A percentile compares a stretch with the other conserved stretches of the same genome.
phyloP scores from a whole-genome alignment of 30 jellyfish, hydroid and myxozoan species.

The Nemopilema nomurai region DNA sequence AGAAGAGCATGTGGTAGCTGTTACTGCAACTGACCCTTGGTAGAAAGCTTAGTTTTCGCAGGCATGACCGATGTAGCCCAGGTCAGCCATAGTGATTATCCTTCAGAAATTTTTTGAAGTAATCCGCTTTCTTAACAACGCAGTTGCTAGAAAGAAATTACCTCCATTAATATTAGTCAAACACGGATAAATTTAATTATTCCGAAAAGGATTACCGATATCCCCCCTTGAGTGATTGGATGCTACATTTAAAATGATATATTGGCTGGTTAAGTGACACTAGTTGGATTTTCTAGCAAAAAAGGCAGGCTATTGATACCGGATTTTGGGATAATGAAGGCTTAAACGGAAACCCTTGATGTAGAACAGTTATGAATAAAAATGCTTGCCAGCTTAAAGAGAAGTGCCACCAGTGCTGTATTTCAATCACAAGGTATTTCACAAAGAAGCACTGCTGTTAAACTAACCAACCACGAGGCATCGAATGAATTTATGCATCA shows the following conservation, averaged over 20 bases:
- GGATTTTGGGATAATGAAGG: background rate
- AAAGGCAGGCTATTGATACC: background rate
- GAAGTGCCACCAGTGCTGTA: background rate
- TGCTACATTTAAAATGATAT: background rate
- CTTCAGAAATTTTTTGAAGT: constrained; percentile 12
- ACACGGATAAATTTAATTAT: constrained; percentile 8
- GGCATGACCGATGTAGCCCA: background rate
- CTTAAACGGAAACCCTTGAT: background rate
- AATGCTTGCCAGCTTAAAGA: background rate
- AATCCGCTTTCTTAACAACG: constrained; percentile 37
- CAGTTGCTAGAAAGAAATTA: constrained; percentile 33
- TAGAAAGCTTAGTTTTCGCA: background rate
- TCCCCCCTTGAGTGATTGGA: background rate
- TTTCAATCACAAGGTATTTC: background rate
- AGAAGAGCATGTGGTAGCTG: background rate
- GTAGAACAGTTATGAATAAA: background rate
- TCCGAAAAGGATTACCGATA: constrained; percentile 8
- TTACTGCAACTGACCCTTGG: background rate
- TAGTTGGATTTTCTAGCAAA: background rate
- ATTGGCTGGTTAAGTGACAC: background rate
- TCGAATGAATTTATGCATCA: background rate
- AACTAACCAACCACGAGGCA: no score
- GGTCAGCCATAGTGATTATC: background rate
- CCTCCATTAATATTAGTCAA: constrained; percentile 4
- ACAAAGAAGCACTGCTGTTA: no score